Base-by-base conservation (phyloP, 1,140 invertebrate genomes). In the Pectinophora gossypiella region DNA sequence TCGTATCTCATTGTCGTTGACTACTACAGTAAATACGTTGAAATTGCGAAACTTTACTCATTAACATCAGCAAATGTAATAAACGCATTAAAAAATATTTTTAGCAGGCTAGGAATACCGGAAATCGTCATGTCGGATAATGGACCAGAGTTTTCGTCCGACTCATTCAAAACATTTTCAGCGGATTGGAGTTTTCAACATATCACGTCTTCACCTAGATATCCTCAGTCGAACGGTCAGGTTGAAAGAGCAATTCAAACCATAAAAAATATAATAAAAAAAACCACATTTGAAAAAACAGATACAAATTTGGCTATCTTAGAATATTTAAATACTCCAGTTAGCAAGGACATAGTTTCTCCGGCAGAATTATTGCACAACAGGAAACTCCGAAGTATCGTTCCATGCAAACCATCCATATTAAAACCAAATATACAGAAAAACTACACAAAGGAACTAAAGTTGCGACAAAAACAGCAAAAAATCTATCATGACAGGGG, bases 401-500 rank as follows among this genome's bases (percentile, higher is more conserved):
- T 43, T 3, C 40, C 40, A 3, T 21, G 10, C 19, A 45, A 44
- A 19, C 10, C 1, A 19, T 35, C 27, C 12, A 18, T 43, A 32
- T 44, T 18, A 18, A 18, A n/a, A 16, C 50, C 42, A 13, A 52
- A 21, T 7, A 35, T 52, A 52, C 49, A 51, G 10, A 13, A 20
- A 44, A 19, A 52, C 6, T 4, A 16, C 13, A n/a, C 32, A 3
- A 15, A 19, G 1, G 19, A 32, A 45, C 19, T 52, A 36, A 35
- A 27, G 16, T 1, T 13, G n/a, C 16, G 50, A 21, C 50, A 52
- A 20, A 5, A 19, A 12, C 2, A 19, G n/a, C 27, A 45, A 20
- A 45, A 44, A 52, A 5, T 22, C 19, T 52, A 52, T 21, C 45
- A 44, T 18, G 42, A 52, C 21, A 19, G 16, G 36, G 10, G 40